A percentile compares a stretch with the other conserved stretches of the same genome.
Conservation (phyloP, 2,888 invertebrate genomes). For the Calliscelio sp. region DNA sequence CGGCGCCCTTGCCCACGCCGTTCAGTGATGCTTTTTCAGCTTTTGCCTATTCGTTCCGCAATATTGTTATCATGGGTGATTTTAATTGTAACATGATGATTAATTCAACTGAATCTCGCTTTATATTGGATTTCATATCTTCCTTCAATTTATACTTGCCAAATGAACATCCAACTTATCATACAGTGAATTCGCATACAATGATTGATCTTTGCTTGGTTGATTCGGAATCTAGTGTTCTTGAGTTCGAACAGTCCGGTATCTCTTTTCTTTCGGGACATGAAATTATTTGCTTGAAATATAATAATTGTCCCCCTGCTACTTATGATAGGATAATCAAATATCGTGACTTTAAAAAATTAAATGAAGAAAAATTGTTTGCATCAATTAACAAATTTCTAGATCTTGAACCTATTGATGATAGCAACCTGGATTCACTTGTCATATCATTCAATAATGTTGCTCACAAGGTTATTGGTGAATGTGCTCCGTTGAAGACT, state of each 20-base stretch:
- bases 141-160: background rate
- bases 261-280: slow-evolving; percentile 5
- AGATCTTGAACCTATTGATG: no score
- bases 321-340: no score
- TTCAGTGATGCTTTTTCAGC: slow-evolving; percentile 1
- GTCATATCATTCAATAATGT: background rate
- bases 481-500: background rate
- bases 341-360: slow-evolving; percentile 6
- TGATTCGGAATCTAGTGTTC: background rate
- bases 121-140: background rate
- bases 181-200: slow-evolving; percentile 1
- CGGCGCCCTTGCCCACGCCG: background rate
- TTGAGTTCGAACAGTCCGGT: slow-evolving; percentile 1
- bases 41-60: background rate
- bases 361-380: background rate
- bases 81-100: slow-evolving; percentile 21
- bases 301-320: no score
- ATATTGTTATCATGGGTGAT: slow-evolving; percentile 13
- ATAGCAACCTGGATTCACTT: background rate
- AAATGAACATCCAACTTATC: background rate
- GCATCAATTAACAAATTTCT: no score
- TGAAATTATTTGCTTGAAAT: no score
- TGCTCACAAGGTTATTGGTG: background rate
- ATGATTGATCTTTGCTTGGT: background rate
- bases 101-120: background rate